Evolutionary conservation across 2,888 invertebrate genomes (phyloP).

Genomic region (Callimorpha dominula): DNA sequence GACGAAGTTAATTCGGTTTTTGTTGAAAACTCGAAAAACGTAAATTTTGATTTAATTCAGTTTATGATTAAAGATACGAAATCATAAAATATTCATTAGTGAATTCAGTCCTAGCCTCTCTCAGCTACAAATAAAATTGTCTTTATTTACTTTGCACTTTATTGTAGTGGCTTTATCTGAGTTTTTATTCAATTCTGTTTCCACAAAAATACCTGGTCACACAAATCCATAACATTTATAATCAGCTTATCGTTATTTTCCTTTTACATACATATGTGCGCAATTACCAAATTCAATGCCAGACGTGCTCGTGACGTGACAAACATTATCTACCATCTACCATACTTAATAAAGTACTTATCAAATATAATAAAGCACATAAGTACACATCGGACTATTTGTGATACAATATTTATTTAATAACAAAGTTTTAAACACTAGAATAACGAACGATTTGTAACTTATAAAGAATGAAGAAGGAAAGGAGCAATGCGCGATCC

Average conservation of each 20-base stretch:
- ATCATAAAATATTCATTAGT: background rate
- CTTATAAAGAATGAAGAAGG: slow-evolving; percentile 20
- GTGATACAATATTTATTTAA: no score
- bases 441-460: slow-evolving; percentile 18
- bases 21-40: no score
- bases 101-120: background rate
- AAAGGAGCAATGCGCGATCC: slow-evolving; percentile 14
- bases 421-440: background rate
- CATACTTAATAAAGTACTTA: background rate
- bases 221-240: background rate
- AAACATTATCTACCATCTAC: background rate
- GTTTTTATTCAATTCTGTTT: background rate
- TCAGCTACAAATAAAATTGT: background rate
- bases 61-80: no score
- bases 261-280: background rate
- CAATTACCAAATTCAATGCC: background rate
- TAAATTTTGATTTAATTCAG: no score
- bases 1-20: no score
- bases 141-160: background rate
- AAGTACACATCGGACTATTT: background rate
- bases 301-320: background rate
- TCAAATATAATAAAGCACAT: slow-evolving; percentile 10
- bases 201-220: background rate
- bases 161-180: background rate
- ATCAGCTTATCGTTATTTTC: background rate